These are phyloP conservation scores for Odocoileus hemionus DNA, from an alignment of 2,113 vertebrate genomes.

Conservation along the genomic window DNA sequence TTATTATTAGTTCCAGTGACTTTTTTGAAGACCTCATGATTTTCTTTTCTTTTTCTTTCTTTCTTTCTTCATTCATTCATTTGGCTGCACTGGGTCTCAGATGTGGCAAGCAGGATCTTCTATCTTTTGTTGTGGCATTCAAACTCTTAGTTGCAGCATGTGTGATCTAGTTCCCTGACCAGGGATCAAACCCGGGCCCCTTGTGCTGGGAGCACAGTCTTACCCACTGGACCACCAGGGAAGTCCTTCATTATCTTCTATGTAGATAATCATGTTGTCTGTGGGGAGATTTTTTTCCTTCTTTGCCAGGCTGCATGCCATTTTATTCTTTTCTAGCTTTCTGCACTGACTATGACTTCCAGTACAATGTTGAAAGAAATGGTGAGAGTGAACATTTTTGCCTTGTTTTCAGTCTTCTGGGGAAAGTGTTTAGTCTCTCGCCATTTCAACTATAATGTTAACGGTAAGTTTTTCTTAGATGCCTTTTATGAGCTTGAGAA, in stretches of 20 bases:
- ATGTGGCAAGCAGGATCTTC: background rate
- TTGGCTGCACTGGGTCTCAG: background rate
- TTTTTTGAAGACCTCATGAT: background rate
- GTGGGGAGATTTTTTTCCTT: background rate
- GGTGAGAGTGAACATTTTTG: background rate
- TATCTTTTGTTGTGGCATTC: background rate
- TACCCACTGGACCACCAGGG: background rate
- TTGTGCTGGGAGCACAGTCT: background rate
- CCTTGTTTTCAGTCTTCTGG: background rate
- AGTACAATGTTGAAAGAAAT: background rate
- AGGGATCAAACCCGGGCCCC: background rate
- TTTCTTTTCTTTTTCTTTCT: background rate
- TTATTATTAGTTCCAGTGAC: background rate
- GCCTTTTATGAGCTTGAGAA: background rate
- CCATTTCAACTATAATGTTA: background rate
- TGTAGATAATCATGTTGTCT: background rate
- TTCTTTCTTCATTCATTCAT: background rate
- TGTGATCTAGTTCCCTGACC: background rate
- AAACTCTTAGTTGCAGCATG: background rate
- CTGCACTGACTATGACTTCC: background rate
- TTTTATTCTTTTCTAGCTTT: no score
- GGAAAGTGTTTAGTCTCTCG: background rate
- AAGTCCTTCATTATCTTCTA: background rate
- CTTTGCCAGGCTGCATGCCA: no score
- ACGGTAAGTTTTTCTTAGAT: background rate